phyloP scores from a whole-genome alignment of 2,888 invertebrate species.

The Gandaritis pyraliata region DNA sequence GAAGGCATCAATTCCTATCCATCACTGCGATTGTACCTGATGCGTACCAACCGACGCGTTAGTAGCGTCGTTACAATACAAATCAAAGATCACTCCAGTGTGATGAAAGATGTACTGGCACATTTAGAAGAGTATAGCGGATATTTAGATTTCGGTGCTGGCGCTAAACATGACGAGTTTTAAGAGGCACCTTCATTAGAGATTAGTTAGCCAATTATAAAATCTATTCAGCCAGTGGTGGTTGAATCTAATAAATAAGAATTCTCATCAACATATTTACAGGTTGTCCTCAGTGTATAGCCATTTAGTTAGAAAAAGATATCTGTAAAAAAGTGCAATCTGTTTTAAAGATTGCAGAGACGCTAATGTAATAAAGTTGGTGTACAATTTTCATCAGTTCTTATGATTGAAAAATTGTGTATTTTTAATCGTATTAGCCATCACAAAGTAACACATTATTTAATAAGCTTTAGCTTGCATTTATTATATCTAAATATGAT shows the following conservation, averaged over 20 bases:
- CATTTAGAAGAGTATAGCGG: slow-evolving; percentile 59
- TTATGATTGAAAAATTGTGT: not conserved
- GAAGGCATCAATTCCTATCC: slow-evolving; percentile 74
- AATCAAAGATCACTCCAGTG: slow-evolving; percentile 52
- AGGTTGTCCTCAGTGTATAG: too few relatives aligned
- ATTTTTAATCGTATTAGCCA: not conserved
- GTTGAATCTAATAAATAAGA: too few relatives aligned
- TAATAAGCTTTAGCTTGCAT: slow-evolving; percentile 19
- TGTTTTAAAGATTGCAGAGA: not conserved
- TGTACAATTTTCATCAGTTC: not conserved
- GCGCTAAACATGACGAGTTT: slow-evolving; percentile 68
- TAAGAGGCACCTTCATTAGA: slow-evolving; percentile 35
- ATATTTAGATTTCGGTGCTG: slow-evolving; percentile 43
- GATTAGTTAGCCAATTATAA: not conserved
- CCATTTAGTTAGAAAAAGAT: too few relatives aligned
- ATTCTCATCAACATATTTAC: too few relatives aligned
- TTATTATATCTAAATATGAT: slow-evolving; percentile 1
- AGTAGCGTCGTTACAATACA: slow-evolving; percentile 61
- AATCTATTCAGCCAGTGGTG: too few relatives aligned
- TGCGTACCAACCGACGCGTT: slow-evolving; percentile 55
- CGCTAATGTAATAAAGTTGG: not conserved
- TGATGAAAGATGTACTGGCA: slow-evolving; percentile 59
- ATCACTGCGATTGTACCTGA: slow-evolving; percentile 65
- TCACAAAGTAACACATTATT: not conserved
- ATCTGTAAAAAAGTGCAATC: not conserved